phyloP scores from a whole-genome alignment of 2,888 invertebrate genomes.

The Limnephilus auricula region DNA sequence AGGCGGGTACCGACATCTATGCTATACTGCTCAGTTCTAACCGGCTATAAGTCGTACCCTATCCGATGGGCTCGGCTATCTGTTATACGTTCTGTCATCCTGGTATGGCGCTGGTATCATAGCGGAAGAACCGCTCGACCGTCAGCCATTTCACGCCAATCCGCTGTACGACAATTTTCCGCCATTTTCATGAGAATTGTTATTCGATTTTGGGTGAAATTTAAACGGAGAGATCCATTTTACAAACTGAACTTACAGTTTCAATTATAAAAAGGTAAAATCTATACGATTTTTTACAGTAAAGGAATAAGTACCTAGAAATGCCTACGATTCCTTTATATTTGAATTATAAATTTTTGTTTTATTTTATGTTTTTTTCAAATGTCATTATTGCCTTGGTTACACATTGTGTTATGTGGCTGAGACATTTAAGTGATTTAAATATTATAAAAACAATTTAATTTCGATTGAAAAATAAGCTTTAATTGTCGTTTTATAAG shows the following conservation, averaged over 20 bases:
- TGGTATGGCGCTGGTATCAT: conserved; percentile 13
- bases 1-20: neutral
- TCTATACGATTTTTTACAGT: neutral
- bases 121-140: neutral
- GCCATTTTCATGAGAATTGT: conserved; percentile 10
- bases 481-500: too few relatives aligned
- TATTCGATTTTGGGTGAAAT: neutral
- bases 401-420: too few relatives aligned
- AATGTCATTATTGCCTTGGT: too few relatives aligned
- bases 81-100: neutral
- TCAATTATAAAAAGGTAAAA: neutral
- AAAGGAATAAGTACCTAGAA: too few relatives aligned
- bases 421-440: too few relatives aligned
- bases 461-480: too few relatives aligned
- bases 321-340: too few relatives aligned
- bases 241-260: neutral
- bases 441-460: too few relatives aligned
- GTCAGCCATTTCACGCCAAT: conserved; percentile 18
- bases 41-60: neutral
- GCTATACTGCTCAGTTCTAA: neutral
- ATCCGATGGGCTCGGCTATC: neutral
- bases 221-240: neutral
- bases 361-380: too few relatives aligned
- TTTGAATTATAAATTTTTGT: too few relatives aligned
- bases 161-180: conserved; percentile 7